phyloP scores from a whole-genome alignment of 1,140 invertebrate species.

The Orussus abietinus region DNA sequence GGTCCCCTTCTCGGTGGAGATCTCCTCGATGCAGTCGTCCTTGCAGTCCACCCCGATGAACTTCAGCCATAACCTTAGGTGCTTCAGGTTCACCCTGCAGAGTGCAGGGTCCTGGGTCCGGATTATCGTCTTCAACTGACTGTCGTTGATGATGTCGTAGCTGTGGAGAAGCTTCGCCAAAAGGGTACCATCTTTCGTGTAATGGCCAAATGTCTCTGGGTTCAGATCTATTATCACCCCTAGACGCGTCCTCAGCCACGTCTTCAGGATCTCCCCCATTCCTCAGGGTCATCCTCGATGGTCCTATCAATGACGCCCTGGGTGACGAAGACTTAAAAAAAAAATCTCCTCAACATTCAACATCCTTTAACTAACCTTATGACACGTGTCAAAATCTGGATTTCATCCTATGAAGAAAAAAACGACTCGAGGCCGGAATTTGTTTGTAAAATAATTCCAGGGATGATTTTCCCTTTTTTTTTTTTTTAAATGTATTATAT shows the following conservation, averaged over 20 bases:
- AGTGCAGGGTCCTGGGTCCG: slow-evolving; percentile 43
- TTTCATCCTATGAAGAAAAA: no score
- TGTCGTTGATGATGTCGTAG: slow-evolving; percentile 46
- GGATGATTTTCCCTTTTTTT: no score
- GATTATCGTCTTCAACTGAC: slow-evolving; percentile 34
- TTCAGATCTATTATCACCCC: slow-evolving; percentile 34
- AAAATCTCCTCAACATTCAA: no score
- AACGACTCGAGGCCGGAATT: no score
- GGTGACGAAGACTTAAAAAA: no score
- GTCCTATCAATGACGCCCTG: no score
- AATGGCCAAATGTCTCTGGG: slow-evolving; percentile 30
- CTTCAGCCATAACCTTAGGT: slow-evolving; percentile 51
- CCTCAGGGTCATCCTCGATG: no score
- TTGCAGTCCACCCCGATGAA: slow-evolving; percentile 50
- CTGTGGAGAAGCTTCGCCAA: slow-evolving; percentile 43
- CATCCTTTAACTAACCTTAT: no score
- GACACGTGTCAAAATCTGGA: no score
- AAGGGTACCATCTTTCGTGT: slow-evolving; percentile 44
- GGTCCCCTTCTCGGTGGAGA: slow-evolving; percentile 52
- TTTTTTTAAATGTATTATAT: no score
- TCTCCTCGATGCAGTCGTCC: slow-evolving; percentile 49
- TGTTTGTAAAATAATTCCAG: no score
- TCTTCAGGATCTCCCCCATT: slow-evolving; percentile 29
- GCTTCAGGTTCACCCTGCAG: slow-evolving; percentile 52
- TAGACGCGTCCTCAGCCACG: slow-evolving; percentile 28